Base-by-base conservation (phyloP, 2,797 vertebrate genomes). In the Champsocephalus esox region DNA sequence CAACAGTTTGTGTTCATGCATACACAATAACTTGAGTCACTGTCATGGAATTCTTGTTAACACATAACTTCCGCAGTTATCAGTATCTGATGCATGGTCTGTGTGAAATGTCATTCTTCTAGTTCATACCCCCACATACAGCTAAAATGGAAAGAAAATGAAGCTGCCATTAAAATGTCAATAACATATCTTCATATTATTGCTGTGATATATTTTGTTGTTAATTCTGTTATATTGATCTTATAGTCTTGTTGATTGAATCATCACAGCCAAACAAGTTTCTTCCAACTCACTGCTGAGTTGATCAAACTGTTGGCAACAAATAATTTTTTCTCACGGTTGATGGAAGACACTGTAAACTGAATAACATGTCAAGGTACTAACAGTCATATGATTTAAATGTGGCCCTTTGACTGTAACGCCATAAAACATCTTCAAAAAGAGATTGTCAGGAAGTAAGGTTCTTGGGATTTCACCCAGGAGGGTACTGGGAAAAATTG, bases 341-440 rank as follows among this genome's bases (percentile, higher is more conserved):
- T 38, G 12, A 43, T 66, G 9, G 21, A 51, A 10, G 38, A 17
- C 16, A 9, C 38, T 52, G 49, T 52, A 16, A 34, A 50, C 51
- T 66, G 13, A 34, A 24, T 43, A 9, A 54, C 57, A 80, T 50
- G 50, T 77, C 73, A 50, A 49, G n/a, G 1, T 13, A 19, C 38
- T 12, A 9, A 16, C 16, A 62, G 44, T 19, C 43, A n/a, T 34
- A 41, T 66, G 60, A 34, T 59, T 60, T 73, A 4, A 60, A 51
- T 48, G 6, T 41, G 34, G 13, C 19, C 17, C 46, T 2, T 63
- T 74, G 17, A 45, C 21, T 48, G 28, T 2, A 2, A 13, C 45
- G 32, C 4, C 45, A 38, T 72, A 49, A 62, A 38, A 78, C 61
- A 46, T 51, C 41, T 45, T 59, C 43, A 61, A 49, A 70, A 75